Conservation (phyloP, 2,888 invertebrate species). For the Metopia argyrocephala region DNA sequence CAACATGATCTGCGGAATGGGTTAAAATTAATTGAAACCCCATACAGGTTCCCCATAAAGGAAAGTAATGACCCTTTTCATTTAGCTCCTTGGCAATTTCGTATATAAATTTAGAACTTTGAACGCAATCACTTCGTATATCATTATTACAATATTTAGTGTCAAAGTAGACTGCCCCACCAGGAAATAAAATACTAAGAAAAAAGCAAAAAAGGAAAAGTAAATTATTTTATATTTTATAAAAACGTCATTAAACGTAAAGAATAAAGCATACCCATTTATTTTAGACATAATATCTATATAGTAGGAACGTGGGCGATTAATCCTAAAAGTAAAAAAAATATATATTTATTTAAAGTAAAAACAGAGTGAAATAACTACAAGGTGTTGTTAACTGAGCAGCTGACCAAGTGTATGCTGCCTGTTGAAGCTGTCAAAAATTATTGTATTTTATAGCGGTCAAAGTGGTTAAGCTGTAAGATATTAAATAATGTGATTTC, state of each 20-base stretch:
- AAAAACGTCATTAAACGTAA: not conserved
- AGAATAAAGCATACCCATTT: conserved; percentile 81
- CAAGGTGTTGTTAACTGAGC: not conserved
- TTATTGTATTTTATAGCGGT: too few species aligned
- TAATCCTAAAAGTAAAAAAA: conserved; percentile 80
- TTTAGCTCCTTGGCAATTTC: conserved; percentile 84
- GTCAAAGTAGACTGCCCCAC: conserved; percentile 84
- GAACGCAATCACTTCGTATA: conserved; percentile 82
- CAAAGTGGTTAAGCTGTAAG: too few species aligned
- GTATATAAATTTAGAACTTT: conserved; percentile 82
- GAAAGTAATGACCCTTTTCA: conserved; percentile 85
- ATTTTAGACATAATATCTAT: conserved; percentile 81
- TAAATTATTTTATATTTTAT: too few species aligned
- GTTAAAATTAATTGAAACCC: conserved; percentile 90
- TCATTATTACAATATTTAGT: conserved; percentile 46
- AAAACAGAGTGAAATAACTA: not conserved
- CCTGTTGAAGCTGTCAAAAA: too few species aligned
- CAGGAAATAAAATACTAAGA: conserved; percentile 87
- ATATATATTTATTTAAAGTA: not conserved
- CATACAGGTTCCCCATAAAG: conserved; percentile 92
- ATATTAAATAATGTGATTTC: too few species aligned
- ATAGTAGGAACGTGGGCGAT: conserved; percentile 81
- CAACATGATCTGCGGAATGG: conserved; percentile 80
- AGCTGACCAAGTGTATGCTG: too few species aligned
- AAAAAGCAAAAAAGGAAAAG: conserved; percentile 6